Base-by-base conservation (phyloP, 2,797 vertebrate genomes). In the Trematomus bernacchii region DNA sequence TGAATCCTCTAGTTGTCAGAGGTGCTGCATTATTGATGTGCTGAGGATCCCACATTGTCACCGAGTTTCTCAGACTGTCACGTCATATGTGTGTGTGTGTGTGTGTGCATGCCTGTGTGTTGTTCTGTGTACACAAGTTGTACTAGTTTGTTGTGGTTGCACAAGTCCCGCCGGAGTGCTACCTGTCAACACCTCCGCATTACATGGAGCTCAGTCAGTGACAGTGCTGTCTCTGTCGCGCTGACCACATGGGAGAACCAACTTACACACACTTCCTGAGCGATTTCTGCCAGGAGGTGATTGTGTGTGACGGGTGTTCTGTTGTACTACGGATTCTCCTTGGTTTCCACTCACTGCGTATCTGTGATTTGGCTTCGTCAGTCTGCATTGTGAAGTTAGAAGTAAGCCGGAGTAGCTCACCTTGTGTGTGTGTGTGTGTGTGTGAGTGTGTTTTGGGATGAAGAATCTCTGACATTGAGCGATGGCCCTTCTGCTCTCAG, bases 21-120 rank as follows among this genome's bases (percentile, higher is more conserved):
- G 83, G 63, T 51, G 66, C 79, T 93, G 90, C 89, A 93, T 93
- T 94, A 93, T 93, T 94, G 92, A 94, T 94, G 91, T 60, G 72
- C 76, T 64, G 83, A 86, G 91, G 86, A 81, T 87, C 85, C 77
- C 82, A 80, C 79, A 57, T 77, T 87, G 91, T 89, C 75, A 61
- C 80, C 9, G 62, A 88, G 83, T 79, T 76, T 85, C 83, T 83
- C 84, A 73, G 80, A 42, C 85, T 88, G 81, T 93, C 90, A 89
- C 73, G 79, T 85, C 86, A 84, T 23, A 23, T 23, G n/a, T 37
- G 7, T 37, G 33, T 37, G 33, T 37, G 7, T 37, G 33, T 37
- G 33, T 37, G 7, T 9, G 33, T 37, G 33, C 0, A 7, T 33
- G 3, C 6, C 4, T 33, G 33, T 37, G 7, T 37, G 33, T 30